A percentile compares a stretch with the other conserved stretches of the same genome.
These are phyloP conservation scores for Eulithis testata DNA, from an alignment of 2,888 invertebrate species.

Conservation along the genomic window DNA sequence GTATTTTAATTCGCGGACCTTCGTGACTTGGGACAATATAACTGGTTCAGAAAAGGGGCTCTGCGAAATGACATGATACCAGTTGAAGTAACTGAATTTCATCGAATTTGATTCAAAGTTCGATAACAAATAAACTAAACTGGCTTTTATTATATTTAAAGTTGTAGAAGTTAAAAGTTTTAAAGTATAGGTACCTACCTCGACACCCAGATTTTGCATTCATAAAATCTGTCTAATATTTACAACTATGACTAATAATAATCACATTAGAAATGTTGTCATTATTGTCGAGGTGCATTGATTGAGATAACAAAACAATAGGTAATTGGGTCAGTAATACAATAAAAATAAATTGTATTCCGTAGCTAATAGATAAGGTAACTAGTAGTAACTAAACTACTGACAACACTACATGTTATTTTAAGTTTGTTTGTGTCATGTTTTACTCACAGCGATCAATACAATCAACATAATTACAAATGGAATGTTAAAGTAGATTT, in stretches of 20 bases:
- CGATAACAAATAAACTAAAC: not conserved
- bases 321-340: conserved; percentile 34
- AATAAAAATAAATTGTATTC: conserved; percentile 21
- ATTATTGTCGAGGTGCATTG: conserved; percentile 39
- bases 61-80: conserved; percentile 25
- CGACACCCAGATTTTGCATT: not conserved
- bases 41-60: conserved; percentile 29
- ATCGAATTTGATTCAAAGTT: conserved; percentile 11
- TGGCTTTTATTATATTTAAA: conserved; percentile 3
- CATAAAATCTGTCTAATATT: conserved; percentile 22
- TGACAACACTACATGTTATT: conserved; percentile 19
- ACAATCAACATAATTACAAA: conserved; percentile 1
- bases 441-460: conserved; percentile 28
- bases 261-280: conserved; percentile 36
- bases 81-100: conserved; percentile 8
- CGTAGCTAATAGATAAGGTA: conserved; percentile 20
- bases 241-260: conserved; percentile 32
- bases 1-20: conserved; percentile 30
- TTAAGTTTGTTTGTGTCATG: conserved; percentile 27
- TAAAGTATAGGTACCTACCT: too few relatives aligned
- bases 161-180: too few relatives aligned
- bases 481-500: conserved; percentile 1
- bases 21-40: conserved; percentile 41
- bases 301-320: conserved; percentile 42
- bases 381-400: not conserved